These are phyloP conservation scores for Drosophila ogumai DNA, from an alignment of 1,140 invertebrate species.

Conservation along the genomic window DNA sequence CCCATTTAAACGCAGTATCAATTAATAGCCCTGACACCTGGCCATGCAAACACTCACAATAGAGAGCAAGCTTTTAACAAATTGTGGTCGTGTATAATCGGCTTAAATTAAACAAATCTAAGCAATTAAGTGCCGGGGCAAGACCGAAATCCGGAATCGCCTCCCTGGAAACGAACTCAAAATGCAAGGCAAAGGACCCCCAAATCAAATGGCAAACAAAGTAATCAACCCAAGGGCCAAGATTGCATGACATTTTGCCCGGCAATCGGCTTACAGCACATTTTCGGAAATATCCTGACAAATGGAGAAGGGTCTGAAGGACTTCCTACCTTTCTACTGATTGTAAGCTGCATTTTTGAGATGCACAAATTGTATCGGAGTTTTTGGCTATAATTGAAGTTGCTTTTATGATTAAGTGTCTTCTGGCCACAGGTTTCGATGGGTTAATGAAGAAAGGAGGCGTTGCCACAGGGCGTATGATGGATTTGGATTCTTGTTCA, in stretches of 20 bases:
- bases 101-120: slow-evolving; percentile 75
- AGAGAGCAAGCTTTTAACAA: slow-evolving; percentile 64
- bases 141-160: slow-evolving; percentile 17
- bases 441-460: slow-evolving; percentile 35
- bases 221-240: slow-evolving; percentile 48
- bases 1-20: slow-evolving; percentile 25
- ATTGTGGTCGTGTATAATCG: slow-evolving; percentile 75
- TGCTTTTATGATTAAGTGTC: slow-evolving; percentile 41
- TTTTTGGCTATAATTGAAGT: slow-evolving; percentile 30
- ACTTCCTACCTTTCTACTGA: not conserved
- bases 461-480: slow-evolving; percentile 65
- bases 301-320: not conserved
- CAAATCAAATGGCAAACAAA: slow-evolving; percentile 55
- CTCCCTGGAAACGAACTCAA: slow-evolving; percentile 34
- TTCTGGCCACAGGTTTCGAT: slow-evolving; percentile 23
- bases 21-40: slow-evolving; percentile 73
- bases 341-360: slow-evolving; percentile 16
- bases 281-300: slow-evolving; percentile 18
- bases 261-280: slow-evolving; percentile 21
- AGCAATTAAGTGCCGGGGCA: slow-evolving; percentile 63
- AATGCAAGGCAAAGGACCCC: slow-evolving; percentile 7
- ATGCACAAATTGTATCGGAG: not conserved
- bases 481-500: slow-evolving; percentile 56
- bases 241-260: slow-evolving; percentile 40
- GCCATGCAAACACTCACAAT: slow-evolving; percentile 9